phyloP scores from a whole-genome alignment of 2,888 invertebrate species.

The Copidosoma aretas region DNA sequence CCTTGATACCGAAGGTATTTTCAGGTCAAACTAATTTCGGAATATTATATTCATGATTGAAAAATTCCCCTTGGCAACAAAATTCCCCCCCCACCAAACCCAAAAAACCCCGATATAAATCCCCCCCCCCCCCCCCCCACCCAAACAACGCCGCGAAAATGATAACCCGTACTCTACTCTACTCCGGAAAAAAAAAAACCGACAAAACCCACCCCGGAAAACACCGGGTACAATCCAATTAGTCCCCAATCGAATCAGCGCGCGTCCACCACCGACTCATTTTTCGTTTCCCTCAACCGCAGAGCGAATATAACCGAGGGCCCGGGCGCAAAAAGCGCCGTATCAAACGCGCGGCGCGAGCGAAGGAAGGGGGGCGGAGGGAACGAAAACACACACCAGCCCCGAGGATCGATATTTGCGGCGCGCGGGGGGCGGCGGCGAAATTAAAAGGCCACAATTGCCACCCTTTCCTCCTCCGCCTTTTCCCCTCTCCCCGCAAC shows the following conservation, averaged over 20 bases:
- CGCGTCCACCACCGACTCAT: background rate
- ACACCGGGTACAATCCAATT: too few species aligned
- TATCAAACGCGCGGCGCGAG: background rate
- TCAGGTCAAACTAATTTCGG: too few species aligned
- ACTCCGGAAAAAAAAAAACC: too few species aligned
- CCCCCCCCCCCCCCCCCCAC: too few species aligned
- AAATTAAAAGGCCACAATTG: constrained; percentile 34
- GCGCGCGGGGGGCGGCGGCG: background rate
- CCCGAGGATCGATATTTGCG: constrained; percentile 11
- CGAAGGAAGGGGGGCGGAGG: background rate
- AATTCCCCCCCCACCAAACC: too few species aligned
- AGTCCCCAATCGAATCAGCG: background rate
- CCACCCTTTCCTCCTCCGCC: background rate
- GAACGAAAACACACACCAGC: background rate
- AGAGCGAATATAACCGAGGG: background rate
- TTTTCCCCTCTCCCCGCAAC: background rate
- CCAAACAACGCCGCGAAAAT: too few species aligned
- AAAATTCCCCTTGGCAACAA: too few species aligned
- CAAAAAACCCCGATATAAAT: too few species aligned
- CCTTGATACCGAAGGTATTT: too few species aligned
- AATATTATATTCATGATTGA: too few species aligned
- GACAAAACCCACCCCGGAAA: too few species aligned
- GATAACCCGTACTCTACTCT: too few species aligned
- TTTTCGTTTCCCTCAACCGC: background rate
- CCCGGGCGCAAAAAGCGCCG: background rate